These are phyloP conservation scores for Xenopus laevis DNA, from an alignment of 2,113 vertebrate genomes.

Conservation along the genomic window DNA sequence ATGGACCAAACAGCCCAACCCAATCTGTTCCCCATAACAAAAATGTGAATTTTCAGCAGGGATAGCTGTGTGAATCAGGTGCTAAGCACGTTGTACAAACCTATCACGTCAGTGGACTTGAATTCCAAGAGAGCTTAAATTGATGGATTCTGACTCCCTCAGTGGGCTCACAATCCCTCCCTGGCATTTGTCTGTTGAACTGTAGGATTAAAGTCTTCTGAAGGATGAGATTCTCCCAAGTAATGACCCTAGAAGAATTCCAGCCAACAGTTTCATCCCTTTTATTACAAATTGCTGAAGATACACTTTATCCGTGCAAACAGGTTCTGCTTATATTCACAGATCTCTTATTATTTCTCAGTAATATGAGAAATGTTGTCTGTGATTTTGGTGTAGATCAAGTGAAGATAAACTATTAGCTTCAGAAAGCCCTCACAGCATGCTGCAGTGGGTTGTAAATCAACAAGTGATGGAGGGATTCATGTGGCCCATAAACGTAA, in stretches of 20 bases:
- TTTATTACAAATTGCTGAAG: slow-evolving; percentile 1
- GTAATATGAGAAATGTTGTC: too few relatives aligned
- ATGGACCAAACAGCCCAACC: too few relatives aligned
- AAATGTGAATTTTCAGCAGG: slow-evolving; percentile 41
- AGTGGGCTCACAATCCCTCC: slow-evolving; percentile 12
- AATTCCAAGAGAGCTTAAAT: slow-evolving; percentile 37
- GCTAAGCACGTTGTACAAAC: slow-evolving; percentile 21
- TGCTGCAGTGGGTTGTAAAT: too few relatives aligned
- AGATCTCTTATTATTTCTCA: too few relatives aligned
- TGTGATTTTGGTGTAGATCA: too few relatives aligned
- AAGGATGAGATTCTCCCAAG: slow-evolving; percentile 28
- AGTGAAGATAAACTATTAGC: too few relatives aligned
- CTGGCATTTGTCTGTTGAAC: slow-evolving; percentile 29
- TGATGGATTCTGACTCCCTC: slow-evolving; percentile 29
- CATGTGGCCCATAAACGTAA: too few relatives aligned
- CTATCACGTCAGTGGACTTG: slow-evolving; percentile 32
- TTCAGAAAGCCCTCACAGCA: too few relatives aligned
- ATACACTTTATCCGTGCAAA: slow-evolving; percentile 3
- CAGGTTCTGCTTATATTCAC: too few relatives aligned
- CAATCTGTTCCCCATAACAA: not conserved
- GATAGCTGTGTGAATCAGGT: slow-evolving; percentile 15
- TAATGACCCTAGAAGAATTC: not conserved
- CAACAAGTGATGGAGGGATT: too few relatives aligned
- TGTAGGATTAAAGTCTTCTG: slow-evolving; percentile 32
- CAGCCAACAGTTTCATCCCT: slow-evolving; percentile 17